Base-by-base conservation (phyloP, 1,140 invertebrate genomes). In the Drosophila subobscura region DNA sequence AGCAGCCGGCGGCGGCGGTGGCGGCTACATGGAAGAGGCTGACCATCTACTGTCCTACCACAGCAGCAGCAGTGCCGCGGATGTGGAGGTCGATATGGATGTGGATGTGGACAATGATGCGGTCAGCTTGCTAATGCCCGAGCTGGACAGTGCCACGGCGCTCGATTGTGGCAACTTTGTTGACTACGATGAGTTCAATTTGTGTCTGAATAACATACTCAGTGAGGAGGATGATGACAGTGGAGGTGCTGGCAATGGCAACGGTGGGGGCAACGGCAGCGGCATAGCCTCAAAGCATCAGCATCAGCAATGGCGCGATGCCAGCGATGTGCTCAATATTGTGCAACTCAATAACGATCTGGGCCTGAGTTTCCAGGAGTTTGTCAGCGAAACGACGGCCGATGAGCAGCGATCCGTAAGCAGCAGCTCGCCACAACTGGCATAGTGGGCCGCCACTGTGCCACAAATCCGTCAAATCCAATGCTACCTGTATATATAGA, bases 131-230 rank as follows among this genome's bases (percentile, higher is more conserved):
- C 65, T 90, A 3, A 70, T 90, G 54, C 77, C 89, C 0, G 89
- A 90, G 37, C 41, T 89, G 20, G 54, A 42, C 50, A 79, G 74
- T 47, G 65, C 68, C 40, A 66, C 86, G 3, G 65, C 66, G 4
- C 53, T 89, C n/a, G 85, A 89, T 27, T 89, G 85, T 14, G 73
- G 59, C 16, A 91, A 80, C 45, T 90, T 89, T 74, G 81, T 91
- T n/a, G 89, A 90, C 52, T 88, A 88, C 33, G 85, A 91, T 84
- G 89, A 91, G 60, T 91, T 91, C 25, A 90, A 91, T 54, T 68
- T 90, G 65, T 91, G 89, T 50, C 60, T 91, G 40, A 91, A 76
- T 40, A 91, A 84, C 54, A 84, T 91, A 29, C 73, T 91, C n/a
- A 91, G 61, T 41, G 89, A 90, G 37, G 80, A 89, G 42, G 77